Evolutionary conservation across 2,888 invertebrate species (phyloP).

Genomic region (Eupelmus urozonus): DNA sequence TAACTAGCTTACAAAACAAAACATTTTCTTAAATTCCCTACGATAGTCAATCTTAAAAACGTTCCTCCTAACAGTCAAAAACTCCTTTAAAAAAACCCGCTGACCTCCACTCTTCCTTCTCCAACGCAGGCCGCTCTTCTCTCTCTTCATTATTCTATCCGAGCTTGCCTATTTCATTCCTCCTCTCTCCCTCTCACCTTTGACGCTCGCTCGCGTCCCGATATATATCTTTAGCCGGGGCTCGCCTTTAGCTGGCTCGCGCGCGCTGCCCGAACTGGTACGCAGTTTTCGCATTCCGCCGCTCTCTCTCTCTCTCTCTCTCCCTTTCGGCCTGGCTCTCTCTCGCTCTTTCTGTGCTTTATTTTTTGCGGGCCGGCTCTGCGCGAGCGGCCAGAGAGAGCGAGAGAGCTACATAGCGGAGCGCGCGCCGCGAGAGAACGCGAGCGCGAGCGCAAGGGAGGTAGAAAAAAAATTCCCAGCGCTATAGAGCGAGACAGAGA

Average conservation of each 20-base stretch:
- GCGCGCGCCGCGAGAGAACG: not conserved
- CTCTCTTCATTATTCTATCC: not conserved
- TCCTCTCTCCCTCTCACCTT: constrained; percentile 22
- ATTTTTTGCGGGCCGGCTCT: constrained; percentile 2
- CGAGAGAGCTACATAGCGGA: not conserved
- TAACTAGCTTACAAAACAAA: too few relatives aligned
- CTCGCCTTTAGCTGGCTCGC: not conserved
- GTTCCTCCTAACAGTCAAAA: not conserved
- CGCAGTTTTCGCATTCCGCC: constrained; percentile 41
- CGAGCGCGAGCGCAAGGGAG: not conserved
- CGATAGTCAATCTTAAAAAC: too few relatives aligned
- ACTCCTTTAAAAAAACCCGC: too few relatives aligned
- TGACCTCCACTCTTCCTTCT: too few relatives aligned
- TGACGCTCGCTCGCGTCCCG: constrained; percentile 9
- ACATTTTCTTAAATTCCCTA: too few relatives aligned
- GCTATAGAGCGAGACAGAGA: constrained; percentile 31
- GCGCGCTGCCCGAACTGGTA: not conserved
- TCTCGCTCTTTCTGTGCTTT: not conserved
- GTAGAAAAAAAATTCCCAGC: constrained; percentile 2
- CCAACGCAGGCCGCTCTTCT: too few relatives aligned
- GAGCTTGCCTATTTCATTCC: constrained; percentile 15
- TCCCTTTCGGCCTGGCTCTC: not conserved
- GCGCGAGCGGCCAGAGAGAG: not conserved
- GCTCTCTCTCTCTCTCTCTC: not conserved
- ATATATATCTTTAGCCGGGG: constrained; percentile 30